Evolutionary conservation across 1,140 invertebrate genomes (phyloP).

Genomic region (Zaprionus ghesquierei): DNA sequence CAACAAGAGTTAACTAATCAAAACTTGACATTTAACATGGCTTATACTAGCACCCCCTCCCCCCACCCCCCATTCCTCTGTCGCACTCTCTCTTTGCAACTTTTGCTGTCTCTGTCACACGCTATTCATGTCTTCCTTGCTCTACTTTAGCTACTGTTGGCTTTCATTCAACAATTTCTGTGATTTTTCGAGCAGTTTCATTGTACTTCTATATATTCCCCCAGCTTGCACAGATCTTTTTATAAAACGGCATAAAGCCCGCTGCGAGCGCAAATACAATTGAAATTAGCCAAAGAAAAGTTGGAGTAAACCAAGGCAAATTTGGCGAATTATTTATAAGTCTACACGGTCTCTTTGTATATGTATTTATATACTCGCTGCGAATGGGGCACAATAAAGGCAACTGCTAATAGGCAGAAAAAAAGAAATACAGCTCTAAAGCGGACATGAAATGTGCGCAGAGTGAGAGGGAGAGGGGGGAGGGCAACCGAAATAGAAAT

Average conservation of each 20-base stretch:
- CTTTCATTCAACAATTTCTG: background rate
- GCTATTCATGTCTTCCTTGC: background rate
- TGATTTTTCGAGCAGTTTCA: background rate
- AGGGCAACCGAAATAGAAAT: constrained; percentile 25
- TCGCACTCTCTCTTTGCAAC: background rate
- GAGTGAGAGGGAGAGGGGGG: background rate
- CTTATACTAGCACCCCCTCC: background rate
- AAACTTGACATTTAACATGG: constrained; percentile 9
- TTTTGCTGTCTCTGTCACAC: background rate
- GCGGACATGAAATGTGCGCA: background rate
- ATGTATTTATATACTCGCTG: background rate
- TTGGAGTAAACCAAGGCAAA: background rate
- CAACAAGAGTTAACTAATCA: constrained; percentile 14
- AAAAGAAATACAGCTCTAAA: background rate
- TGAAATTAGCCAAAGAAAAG: background rate
- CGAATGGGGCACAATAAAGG: background rate
- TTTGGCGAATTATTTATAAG: background rate
- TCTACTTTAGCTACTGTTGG: background rate
- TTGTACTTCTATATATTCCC: no score
- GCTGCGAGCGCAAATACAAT: background rate
- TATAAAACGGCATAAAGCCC: background rate
- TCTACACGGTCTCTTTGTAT: background rate
- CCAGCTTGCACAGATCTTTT: no score
- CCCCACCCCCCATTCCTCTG: background rate
- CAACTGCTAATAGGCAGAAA: background rate